Base-by-base conservation (phyloP, 2,113 vertebrate species). In the Anguilla rostrata region DNA sequence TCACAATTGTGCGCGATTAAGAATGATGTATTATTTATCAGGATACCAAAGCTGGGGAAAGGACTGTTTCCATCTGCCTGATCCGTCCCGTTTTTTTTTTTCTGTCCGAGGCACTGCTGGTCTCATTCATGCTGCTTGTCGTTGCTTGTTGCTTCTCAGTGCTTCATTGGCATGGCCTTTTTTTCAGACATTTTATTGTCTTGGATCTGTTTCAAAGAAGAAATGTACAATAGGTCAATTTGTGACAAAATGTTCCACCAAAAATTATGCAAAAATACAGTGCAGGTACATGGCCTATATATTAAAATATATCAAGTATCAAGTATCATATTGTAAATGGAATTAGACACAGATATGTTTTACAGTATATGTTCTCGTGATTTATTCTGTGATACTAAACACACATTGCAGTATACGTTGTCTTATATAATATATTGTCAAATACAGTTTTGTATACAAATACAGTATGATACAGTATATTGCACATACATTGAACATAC, bases 21-120 rank as follows among this genome's bases (percentile, higher is more conserved):
- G 89, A 89, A 92, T 88, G 86, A 90, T 93, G 87, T 89, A 91
- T 92, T 87, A 92, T 91, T 92, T 87, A 92, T 85, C 90, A 87
- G 89, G 89, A 88, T 87, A 83, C 84, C 88, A 78, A 90, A 90
- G 87, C 49, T 14, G 39, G 53, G 78, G 91, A 90, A 91, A 89
- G 83, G 66, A 89, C 89, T 88, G 90, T 90, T 91, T 84, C 63
- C 56, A 91, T 87, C 22, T 88, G 80, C 87, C 78, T 80, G 46
- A 78, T 89, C 81, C 49, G 41, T 49, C 56, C 40, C 71, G 26
- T 78, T 0, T 60, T 60, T 15, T 60, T 14, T 0, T 60, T 60
- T 60, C 15, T 14, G 39, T 78, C 26, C 63, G 66, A 56, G 66
- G 39, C 14, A 66, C 20, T 26, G 60, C 22, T 26, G 60, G 41